Base-by-base conservation (phyloP, 2,113 vertebrate genomes). In the Anthoscopus minutus region DNA sequence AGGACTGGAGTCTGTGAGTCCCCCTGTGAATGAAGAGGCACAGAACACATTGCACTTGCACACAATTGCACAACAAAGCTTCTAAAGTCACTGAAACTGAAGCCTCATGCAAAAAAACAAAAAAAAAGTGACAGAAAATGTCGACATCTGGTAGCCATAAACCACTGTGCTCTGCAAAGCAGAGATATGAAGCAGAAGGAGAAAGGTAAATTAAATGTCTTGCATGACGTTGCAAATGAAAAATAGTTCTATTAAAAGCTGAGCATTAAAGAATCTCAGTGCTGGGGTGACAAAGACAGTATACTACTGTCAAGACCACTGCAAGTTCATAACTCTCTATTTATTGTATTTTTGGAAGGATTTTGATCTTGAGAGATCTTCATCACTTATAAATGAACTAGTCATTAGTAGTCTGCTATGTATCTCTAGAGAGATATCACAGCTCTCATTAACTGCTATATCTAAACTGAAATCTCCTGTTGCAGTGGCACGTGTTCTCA, bases 311-410 rank as follows among this genome's bases (percentile, higher is more conserved):
- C 72, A 86, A 80, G 64, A 76, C 78, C 28, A 74, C 38, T 17
- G 22, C 45, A 65, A 89, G 82, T 96, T 89, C 91, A 91, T 53
- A 83, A 64, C 31, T 71, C 72, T 65, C 53, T 70, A 64, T 71
- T 93, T 93, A 86, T 62, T 89, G 81, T 65, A 69, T 76, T 94
- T 92, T 90, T 78, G 47, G 74, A 94, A 86, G 60, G 80, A 90
- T 90, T 92, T 92, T 92, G 94, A 93, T 97, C 80, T 79, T 83
- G 84, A 93, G 86, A 96, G 91, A 94, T 88, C 93, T 96, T 94
- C 93, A 95, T 97, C 92, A 94, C 85, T 97, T 96, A 96, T 96
- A 96, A 91, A 94, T 97, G 94, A 96, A 92, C 62, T n/a, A 90
- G 89, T 95, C 95, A 94, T 97, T 97, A 93, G 87, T 53, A 91